A percentile compares a stretch with the other conserved stretches of the same genome.
phyloP scores from a whole-genome alignment of 1,140 invertebrate species.

The Drosophila pallidifrons region DNA sequence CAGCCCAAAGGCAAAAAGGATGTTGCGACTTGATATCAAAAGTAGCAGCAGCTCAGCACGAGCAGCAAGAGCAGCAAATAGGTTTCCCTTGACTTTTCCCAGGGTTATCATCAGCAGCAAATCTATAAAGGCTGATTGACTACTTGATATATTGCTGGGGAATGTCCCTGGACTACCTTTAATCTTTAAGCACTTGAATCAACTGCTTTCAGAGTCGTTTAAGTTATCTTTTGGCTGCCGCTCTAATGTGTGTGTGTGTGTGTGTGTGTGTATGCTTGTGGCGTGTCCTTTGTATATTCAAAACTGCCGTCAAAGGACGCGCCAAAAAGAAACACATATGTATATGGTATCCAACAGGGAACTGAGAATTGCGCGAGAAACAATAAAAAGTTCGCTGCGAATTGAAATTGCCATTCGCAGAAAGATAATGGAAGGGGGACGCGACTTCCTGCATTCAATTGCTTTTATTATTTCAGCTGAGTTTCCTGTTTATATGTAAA shows the following conservation, averaged over 20 bases:
- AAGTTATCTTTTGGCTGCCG: neutral
- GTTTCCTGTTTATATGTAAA: slow-evolving; percentile 43
- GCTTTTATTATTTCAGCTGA: slow-evolving; percentile 36
- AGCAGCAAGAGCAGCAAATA: neutral
- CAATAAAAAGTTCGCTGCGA: slow-evolving; percentile 11
- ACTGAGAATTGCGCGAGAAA: slow-evolving; percentile 10
- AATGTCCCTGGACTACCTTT: slow-evolving; percentile 8
- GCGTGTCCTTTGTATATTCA: neutral
- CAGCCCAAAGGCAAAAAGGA: slow-evolving; percentile 8
- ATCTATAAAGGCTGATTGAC: slow-evolving; percentile 20
- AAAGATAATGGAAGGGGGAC: neutral
- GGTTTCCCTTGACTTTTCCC: neutral
- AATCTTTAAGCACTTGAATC: slow-evolving; percentile 20
- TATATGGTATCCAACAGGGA: slow-evolving; percentile 1
- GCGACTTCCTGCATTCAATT: slow-evolving; percentile 1
- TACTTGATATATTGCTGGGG: neutral
- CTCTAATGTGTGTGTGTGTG: too few relatives aligned
- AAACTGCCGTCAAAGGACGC: slow-evolving; percentile 17
- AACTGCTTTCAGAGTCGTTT: neutral
- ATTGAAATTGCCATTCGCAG: slow-evolving; percentile 36
- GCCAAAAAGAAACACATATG: neutral
- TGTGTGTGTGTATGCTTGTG: neutral
- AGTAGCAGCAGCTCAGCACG: neutral
- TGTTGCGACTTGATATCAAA: neutral
- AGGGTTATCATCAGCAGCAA: neutral